Percentiles rank a stretch among this genome's conserved stretches.
These are phyloP conservation scores for Drymonia ruficornis DNA, from an alignment of 2,888 invertebrate species.

Conservation along the genomic window DNA sequence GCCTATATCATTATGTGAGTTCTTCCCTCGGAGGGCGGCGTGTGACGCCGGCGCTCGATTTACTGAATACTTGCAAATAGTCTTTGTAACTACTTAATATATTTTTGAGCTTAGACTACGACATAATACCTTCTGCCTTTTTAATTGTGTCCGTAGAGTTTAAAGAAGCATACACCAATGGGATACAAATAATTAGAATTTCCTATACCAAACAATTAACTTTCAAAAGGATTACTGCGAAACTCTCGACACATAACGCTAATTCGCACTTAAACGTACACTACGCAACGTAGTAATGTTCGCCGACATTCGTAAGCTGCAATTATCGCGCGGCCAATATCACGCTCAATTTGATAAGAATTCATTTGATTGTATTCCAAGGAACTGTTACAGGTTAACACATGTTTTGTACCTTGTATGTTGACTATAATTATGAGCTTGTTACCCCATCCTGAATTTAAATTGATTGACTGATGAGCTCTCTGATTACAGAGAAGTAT, in stretches of 20 bases:
- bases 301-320: constrained; percentile 30
- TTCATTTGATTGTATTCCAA: constrained; percentile 30
- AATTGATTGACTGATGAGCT: no score
- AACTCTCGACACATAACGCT: no score
- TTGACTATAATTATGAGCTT: no score
- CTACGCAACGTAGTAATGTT: constrained; percentile 25
- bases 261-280: constrained; percentile 4
- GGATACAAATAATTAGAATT: no score
- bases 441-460: neutral
- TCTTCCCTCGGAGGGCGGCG: neutral
- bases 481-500: no score
- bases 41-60: neutral
- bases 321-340: constrained; percentile 36
- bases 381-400: constrained; percentile 18
- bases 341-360: constrained; percentile 44
- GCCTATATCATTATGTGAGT: neutral
- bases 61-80: neutral
- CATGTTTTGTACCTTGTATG: neutral
- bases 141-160: no score
- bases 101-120: neutral
- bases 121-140: neutral
- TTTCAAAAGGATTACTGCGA: no score
- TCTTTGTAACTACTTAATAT: neutral
- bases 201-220: no score
- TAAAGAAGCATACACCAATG: no score